Percentiles rank a stretch among this genome's conserved stretches.
Evolutionary conservation across 2,113 vertebrate species (phyloP).

Genomic region (Lethenteron camtschaticum): DNA sequence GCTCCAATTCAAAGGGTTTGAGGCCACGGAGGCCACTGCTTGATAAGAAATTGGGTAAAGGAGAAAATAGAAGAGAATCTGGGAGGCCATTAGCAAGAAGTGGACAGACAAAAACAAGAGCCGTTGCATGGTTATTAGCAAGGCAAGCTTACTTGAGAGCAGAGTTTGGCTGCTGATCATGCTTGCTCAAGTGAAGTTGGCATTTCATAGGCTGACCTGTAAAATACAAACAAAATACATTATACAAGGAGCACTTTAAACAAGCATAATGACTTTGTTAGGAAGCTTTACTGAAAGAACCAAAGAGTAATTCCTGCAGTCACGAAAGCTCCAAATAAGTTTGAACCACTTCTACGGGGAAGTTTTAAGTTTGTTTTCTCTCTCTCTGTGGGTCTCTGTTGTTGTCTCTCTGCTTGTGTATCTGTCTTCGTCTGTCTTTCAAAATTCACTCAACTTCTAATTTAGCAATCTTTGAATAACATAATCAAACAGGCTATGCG

Average conservation of each 20-base stretch:
- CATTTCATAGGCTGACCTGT: constrained; percentile 94
- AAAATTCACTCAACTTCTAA: not conserved
- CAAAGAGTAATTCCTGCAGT: too few species aligned
- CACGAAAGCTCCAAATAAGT: too few species aligned
- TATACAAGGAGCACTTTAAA: constrained; percentile 1
- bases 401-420: not conserved
- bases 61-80: not conserved
- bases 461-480: too few species aligned
- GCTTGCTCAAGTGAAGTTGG: constrained; percentile 89
- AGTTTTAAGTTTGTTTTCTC: too few species aligned
- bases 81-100: not conserved
- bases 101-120: constrained; percentile 80
- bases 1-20: too few species aligned
- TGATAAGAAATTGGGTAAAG: not conserved
- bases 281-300: too few species aligned
- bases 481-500: too few species aligned
- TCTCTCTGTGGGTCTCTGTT: not conserved
- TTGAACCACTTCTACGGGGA: too few species aligned
- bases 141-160: too few species aligned
- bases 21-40: not conserved
- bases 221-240: constrained; percentile 8
- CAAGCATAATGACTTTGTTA: too few species aligned
- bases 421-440: too few species aligned
- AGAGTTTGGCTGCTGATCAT: constrained; percentile 11
- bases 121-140: constrained; percentile 80